These are phyloP conservation scores for Sebastes taczanowskii DNA, from an alignment of 2,797 vertebrate genomes.

Conservation along the genomic window DNA sequence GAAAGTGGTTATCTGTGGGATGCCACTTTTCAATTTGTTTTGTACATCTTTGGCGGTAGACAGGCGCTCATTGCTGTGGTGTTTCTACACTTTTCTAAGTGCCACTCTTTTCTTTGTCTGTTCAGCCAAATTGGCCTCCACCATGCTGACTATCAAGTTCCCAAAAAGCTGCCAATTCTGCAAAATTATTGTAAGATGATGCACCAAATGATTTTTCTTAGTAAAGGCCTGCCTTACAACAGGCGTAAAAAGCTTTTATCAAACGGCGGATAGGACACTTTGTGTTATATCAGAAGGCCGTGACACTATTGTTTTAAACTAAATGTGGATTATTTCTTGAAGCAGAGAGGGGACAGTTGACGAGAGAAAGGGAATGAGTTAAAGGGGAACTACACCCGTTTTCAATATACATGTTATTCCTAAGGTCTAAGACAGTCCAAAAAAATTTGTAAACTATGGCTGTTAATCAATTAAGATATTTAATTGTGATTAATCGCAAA, in stretches of 20 bases:
- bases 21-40: constrained; percentile 8
- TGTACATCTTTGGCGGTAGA: constrained; percentile 1
- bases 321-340: background rate
- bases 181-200: background rate
- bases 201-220: no score
- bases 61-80: background rate
- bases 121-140: constrained; percentile 23
- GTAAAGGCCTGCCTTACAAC: background rate
- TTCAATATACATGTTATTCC: no score
- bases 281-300: background rate
- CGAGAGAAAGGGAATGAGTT: background rate
- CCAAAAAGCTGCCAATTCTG: background rate
- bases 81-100: constrained; percentile 5
- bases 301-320: background rate
- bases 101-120: constrained; percentile 4
- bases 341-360: background rate
- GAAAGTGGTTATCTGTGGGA: constrained; percentile 22
- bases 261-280: no score
- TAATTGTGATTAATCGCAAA: no score
- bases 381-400: no score
- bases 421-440: no score
- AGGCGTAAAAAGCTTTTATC: background rate
- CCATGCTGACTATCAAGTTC: background rate
- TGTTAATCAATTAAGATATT: no score
- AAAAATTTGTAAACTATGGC: no score